These are phyloP conservation scores for Gadopsis bispinosus DNA, from an alignment of 2,797 vertebrate species.

Conservation along the genomic window DNA sequence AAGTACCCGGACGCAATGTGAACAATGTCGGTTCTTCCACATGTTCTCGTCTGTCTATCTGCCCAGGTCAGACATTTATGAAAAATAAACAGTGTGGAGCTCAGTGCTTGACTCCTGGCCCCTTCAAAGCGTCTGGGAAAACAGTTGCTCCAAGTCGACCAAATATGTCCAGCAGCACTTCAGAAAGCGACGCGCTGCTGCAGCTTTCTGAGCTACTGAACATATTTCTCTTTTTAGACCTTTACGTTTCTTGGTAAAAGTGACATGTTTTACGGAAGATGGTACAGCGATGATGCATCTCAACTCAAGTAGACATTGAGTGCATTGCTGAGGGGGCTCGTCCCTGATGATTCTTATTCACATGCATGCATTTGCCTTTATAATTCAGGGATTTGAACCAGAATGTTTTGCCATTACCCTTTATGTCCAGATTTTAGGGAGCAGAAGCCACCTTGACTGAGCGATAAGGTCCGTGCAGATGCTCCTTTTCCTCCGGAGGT, in stretches of 20 bases:
- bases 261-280: background rate
- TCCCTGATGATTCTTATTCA: background rate
- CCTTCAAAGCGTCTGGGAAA: constrained; percentile 44
- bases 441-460: background rate
- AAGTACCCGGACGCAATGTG: background rate
- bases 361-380: background rate
- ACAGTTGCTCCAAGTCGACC: constrained; percentile 13
- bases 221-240: background rate
- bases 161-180: constrained; percentile 17
- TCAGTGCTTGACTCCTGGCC: constrained; percentile 45
- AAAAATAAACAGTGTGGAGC: constrained; percentile 55
- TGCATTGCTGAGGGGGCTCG: background rate
- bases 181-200: background rate
- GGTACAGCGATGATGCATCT: background rate
- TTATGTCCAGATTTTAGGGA: background rate
- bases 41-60: constrained; percentile 1
- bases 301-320: background rate
- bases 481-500: background rate
- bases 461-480: background rate
- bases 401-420: background rate
- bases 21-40: background rate
- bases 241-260: background rate
- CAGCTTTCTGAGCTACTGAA: background rate
- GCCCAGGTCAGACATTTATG: constrained; percentile 32
- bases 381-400: background rate